A percentile compares a stretch with the other conserved stretches of the same genome.
Evolutionary conservation across 1,140 invertebrate species (phyloP).

Genomic region (Nixonia krombeini): DNA sequence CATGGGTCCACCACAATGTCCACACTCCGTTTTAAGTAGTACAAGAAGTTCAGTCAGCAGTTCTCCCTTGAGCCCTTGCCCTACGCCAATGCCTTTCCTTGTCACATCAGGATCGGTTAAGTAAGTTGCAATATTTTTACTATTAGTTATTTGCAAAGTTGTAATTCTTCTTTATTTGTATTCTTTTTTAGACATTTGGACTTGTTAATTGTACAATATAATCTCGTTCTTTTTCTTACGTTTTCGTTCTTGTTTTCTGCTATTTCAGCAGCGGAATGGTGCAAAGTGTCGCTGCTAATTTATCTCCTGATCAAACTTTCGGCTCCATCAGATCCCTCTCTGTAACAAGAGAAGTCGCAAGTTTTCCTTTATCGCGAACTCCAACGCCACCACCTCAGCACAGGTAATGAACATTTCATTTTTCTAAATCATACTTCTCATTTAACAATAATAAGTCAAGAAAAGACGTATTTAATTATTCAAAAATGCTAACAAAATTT

Average conservation of each 20-base stretch:
- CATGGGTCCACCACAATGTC: constrained; percentile 77
- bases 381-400: constrained; percentile 77
- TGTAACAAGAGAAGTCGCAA: constrained; percentile 81
- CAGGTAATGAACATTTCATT: constrained; percentile 60
- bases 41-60: constrained; percentile 76
- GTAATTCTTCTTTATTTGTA: constrained; percentile 11
- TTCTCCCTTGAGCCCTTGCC: constrained; percentile 76
- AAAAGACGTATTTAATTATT: no score
- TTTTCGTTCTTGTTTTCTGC: no score
- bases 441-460: no score
- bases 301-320: constrained; percentile 81
- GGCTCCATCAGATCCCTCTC: constrained; percentile 81
- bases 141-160: constrained; percentile 1
- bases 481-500: no score
- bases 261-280: constrained; percentile 80
- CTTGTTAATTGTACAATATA: no score
- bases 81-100: constrained; percentile 80
- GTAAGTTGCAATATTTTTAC: constrained; percentile 63
- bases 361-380: constrained; percentile 81
- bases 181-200: no score
- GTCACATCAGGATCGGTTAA: constrained; percentile 79
- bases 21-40: constrained; percentile 78
- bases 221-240: no score
- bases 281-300: constrained; percentile 75
- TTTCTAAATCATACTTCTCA: no score